Evolutionary conservation across 2,113 vertebrate species (phyloP), one percentile per base, ranked within the genome.

Genomic region (Tyrannus savana): DNA sequence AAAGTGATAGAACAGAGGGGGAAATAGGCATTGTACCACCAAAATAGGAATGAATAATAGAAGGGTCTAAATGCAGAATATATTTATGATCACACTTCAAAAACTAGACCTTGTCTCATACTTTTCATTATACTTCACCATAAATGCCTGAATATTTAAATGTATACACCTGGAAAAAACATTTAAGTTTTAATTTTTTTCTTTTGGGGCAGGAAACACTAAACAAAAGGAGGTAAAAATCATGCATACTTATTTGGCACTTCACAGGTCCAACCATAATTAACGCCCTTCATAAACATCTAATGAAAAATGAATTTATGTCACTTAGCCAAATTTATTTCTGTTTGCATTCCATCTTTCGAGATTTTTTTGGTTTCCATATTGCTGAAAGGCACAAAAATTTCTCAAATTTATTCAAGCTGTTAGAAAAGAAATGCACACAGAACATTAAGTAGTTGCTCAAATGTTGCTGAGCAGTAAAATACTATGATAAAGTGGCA

Each of bases 271-370:
- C 42, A 82, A 77, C 71, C 27, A 94, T 97, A 96, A 97, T 98
- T 96, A 97, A 97, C 95, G 94, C 8, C 72, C 92, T 96, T 95
- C 92, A 95, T 97, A 97, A 98, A 95, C 62, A 86, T 95, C 93
- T 95, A 98, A 98, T 98, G 94, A 98, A 97, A 98, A 98, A 97
- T 97, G 72, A 98, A 98, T 98, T 97, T 97, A 93, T 97, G 97
- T 83, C 97, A 98, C 78, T 96, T 95, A 97, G 74, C 11, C 71
- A 96, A 97, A 98, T 98, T 97, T 98, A 98, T 97, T 97, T 94
- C 33, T 97, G 84, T 96, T 97, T 95, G 49, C 87, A 95, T 94
- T 98, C 89, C 94, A 74, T 97, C 80, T 89, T 97, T 93, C 64
- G 58, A 92, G 60, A 84, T 89, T 95, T 95, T 93, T 95, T 95